Evolutionary conservation across 2,888 invertebrate species (phyloP).

Genomic region (Lingula anatina): DNA sequence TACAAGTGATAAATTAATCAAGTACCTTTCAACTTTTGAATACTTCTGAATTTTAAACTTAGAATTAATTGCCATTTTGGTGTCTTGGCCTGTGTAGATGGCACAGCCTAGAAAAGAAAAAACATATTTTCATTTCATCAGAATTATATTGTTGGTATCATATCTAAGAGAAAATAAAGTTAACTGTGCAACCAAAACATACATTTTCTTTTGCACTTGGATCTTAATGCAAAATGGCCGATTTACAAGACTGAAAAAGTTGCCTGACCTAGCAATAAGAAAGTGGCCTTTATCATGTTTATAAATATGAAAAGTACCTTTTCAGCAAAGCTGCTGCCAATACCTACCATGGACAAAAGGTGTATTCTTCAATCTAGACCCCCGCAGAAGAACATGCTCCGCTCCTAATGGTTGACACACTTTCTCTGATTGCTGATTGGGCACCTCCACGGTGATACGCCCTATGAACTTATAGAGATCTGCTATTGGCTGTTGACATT

Average conservation of each 20-base stretch:
- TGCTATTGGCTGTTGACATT: conserved; percentile 69
- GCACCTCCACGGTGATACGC: conserved; percentile 27
- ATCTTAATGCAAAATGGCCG: too few species aligned
- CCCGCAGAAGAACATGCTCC: conserved; percentile 72
- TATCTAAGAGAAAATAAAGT: too few species aligned
- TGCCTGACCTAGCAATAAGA: not conserved
- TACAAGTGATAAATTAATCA: too few species aligned
- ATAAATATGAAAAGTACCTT: too few species aligned
- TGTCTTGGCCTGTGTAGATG: conserved; percentile 76
- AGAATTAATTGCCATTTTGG: conserved; percentile 77
- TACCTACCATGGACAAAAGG: conserved; percentile 62
- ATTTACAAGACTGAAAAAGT: too few species aligned
- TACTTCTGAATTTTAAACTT: conserved; percentile 71
- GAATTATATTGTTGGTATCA: too few species aligned
- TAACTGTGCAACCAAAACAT: too few species aligned
- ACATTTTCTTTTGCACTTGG: too few species aligned
- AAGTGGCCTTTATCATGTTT: too few species aligned
- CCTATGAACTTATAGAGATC: conserved; percentile 78
- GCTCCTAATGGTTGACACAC: conserved; percentile 55
- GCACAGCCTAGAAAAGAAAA: conserved; percentile 63
- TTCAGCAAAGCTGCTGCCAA: too few species aligned
- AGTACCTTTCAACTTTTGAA: conserved; percentile 61
- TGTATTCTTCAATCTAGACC: conserved; percentile 75
- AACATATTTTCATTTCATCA: too few species aligned
- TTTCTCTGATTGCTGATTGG: conserved; percentile 12